These are phyloP conservation scores for Paramormyrops hopkinsi DNA, from an alignment of 2,797 vertebrate species.

Conservation along the genomic window DNA sequence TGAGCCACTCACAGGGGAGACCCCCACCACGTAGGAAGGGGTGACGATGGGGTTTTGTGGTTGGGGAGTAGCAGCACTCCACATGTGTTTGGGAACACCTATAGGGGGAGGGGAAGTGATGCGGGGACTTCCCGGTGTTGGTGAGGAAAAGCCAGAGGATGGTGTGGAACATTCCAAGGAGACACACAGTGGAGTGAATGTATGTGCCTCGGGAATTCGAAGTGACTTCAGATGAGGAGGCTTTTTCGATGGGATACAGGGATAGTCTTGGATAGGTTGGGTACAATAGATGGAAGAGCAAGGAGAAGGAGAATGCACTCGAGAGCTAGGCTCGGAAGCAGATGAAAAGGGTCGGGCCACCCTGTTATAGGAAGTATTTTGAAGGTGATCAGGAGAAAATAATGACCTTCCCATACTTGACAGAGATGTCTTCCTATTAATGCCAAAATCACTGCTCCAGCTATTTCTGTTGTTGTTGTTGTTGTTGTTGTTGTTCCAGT, in stretches of 20 bases:
- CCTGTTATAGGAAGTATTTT: conserved; percentile 54
- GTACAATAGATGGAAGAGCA: conserved; percentile 49
- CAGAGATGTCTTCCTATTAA: conserved; percentile 28
- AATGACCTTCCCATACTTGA: conserved; percentile 28
- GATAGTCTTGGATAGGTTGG: conserved; percentile 44
- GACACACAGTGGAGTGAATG: conserved; percentile 59
- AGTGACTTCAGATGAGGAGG: conserved; percentile 53
- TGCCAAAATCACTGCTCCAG: conserved; percentile 23
- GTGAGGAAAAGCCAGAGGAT: conserved; percentile 40
- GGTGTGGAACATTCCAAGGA: conserved; percentile 55
- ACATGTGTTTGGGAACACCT: conserved; percentile 47
- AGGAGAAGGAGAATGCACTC: conserved; percentile 62
- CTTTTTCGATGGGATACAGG: conserved; percentile 50
- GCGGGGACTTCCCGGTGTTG: conserved; percentile 43
- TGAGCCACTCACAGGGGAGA: conserved; percentile 26
- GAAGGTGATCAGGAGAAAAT: conserved; percentile 38
- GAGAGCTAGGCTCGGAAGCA: conserved; percentile 67
- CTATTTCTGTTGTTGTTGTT: conserved; percentile 4
- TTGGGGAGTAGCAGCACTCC: conserved; percentile 55
- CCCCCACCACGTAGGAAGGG: conserved; percentile 31
- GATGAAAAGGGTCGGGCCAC: conserved; percentile 60
- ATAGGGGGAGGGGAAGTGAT: conserved; percentile 62
- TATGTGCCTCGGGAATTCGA: conserved; percentile 27
- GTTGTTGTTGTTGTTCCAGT: conserved; percentile 32
- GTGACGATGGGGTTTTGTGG: conserved; percentile 46